These are phyloP conservation scores for Mesembrinibis cayennensis DNA, from an alignment of 2,113 vertebrate genomes.

Conservation along the genomic window DNA sequence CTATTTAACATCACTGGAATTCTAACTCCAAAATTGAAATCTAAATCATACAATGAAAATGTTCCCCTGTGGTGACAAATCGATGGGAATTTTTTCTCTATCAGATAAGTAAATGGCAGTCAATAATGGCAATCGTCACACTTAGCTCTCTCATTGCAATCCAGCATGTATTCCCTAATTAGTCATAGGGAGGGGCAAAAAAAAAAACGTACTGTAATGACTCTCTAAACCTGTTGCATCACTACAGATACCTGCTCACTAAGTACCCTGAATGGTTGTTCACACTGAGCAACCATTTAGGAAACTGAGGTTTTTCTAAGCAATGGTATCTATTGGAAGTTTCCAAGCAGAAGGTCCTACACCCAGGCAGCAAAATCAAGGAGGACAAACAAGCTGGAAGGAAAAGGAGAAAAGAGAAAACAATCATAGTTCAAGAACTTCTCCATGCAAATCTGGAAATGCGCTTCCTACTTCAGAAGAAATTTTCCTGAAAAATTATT, in stretches of 20 bases:
- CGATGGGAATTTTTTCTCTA: background rate
- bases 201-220: background rate
- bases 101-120: background rate
- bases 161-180: background rate
- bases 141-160: background rate
- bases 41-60: background rate
- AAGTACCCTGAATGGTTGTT: background rate
- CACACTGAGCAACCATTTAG: background rate
- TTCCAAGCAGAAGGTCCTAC: background rate
- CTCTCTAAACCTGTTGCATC: background rate
- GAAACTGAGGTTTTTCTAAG: background rate
- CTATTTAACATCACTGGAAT: background rate
- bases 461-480: background rate
- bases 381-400: background rate
- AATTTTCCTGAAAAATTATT: background rate
- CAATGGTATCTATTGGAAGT: background rate
- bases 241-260: background rate
- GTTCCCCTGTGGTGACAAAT: background rate
- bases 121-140: background rate
- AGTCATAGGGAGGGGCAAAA: background rate
- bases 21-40: background rate
- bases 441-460: background rate
- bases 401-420: background rate
- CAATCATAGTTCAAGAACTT: background rate
- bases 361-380: background rate